Evolutionary conservation across 2,888 invertebrate genomes (phyloP), one percentile per base, ranked within the genome.

Genomic region (Drosophila buzzatii): DNA sequence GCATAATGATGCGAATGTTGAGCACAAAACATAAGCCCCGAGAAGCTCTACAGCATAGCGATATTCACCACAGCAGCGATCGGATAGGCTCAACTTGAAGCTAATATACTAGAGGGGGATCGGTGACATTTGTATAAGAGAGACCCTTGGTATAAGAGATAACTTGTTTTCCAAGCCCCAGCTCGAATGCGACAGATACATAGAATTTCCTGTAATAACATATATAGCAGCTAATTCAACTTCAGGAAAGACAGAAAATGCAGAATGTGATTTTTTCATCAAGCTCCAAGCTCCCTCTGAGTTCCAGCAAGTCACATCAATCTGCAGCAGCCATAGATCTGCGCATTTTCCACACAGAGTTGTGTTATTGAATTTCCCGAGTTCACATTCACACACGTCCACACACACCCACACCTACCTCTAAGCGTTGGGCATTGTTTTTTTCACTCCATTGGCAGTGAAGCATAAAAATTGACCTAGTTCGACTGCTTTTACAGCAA

Each of bases 391-490:
- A 27, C 55, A 41, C 18, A 23, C 31, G n/a, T 39, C 12, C 27
- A 16, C 42, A 73, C n/a, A 51, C 55, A 58, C 53, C 23, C 23
- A 23, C 23, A 51, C 27, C 47, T 10, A 35, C 39, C 31, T 31
- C 74, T 67, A 14, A 64, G 49, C 67, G 44, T 37, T 12, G 31
- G 41, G 27, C 63, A 63, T 65, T 59, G 65, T 69, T 70, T 62
- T 73, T 39, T 66, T 70, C 16, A 78, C 70, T 76, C 63, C 67
- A 80, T 84, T 87, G 75, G 73, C 81, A 85, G 70, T 87, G 75
- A 80, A 85, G 89, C 86, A 76, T 77, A 76, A 77, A 81, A 82
- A 86, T 90, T 91, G 91, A 90, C 90, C 91, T 66, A 91, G 82
- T 91, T 87, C 76, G 85, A 81, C 85, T 90, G 82, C 89, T 83